These are phyloP conservation scores for Xylophagus ater DNA, from an alignment of 2,888 invertebrate species.

Conservation along the genomic window DNA sequence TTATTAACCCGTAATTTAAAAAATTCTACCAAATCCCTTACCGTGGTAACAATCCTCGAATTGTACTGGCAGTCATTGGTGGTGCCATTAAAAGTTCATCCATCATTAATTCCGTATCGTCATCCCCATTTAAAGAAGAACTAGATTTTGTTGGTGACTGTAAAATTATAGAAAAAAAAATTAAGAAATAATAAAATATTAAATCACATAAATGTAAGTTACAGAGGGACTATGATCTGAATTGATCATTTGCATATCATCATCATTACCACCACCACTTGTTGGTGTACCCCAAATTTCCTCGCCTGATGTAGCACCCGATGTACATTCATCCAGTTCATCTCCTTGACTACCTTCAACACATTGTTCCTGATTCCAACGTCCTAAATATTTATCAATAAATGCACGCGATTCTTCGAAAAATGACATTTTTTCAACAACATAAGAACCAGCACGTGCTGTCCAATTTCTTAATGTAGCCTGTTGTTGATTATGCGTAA, in stretches of 20 bases:
- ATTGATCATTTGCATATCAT: conserved; percentile 50
- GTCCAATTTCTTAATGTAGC: conserved; percentile 52
- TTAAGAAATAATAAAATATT: no score
- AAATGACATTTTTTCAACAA: conserved; percentile 69
- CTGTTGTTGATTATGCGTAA: conserved; percentile 15
- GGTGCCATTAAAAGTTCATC: conserved; percentile 68
- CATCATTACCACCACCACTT: conserved; percentile 71
- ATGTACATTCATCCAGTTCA: conserved; percentile 58
- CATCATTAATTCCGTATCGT: conserved; percentile 72
- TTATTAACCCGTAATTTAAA: background rate
- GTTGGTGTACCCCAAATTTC: conserved; percentile 86
- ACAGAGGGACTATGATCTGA: conserved; percentile 58
- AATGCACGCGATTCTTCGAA: conserved; percentile 48
- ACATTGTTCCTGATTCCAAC: conserved; percentile 40
- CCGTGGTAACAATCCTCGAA: conserved; percentile 60
- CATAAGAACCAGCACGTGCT: conserved; percentile 66
- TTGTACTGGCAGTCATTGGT: conserved; percentile 59
- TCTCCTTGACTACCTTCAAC: conserved; percentile 44
- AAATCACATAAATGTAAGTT: conserved; percentile 16
- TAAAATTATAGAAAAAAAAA: no score
- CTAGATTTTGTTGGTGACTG: conserved; percentile 53
- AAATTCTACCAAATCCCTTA: conserved; percentile 24
- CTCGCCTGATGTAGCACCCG: conserved; percentile 73
- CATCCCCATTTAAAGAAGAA: conserved; percentile 54
- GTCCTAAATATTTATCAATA: conserved; percentile 41